Percentiles rank a stretch among this genome's conserved stretches.
phyloP scores from a whole-genome alignment of 2,888 invertebrate species.

The Brachycybe producta region DNA sequence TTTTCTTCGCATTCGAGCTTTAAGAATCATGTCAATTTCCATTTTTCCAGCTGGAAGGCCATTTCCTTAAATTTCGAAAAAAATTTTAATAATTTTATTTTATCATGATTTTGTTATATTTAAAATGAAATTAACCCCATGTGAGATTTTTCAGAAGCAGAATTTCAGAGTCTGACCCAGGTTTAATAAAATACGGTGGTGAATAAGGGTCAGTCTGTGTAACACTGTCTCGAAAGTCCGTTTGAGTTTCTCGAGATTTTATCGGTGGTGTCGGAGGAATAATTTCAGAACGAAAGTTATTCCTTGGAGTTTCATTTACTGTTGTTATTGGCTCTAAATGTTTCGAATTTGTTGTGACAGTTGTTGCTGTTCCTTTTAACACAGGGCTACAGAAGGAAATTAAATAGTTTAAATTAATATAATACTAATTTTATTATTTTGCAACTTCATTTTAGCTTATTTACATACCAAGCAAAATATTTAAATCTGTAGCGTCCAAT shows the following conservation, averaged over 20 bases:
- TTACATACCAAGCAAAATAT: constrained; percentile 14
- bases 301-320: not conserved
- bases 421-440: not conserved
- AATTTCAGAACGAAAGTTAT: constrained; percentile 3
- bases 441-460: not conserved
- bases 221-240: constrained; percentile 57
- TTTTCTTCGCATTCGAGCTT: constrained; percentile 50
- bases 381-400: too few species aligned
- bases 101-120: not conserved
- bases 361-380: too few species aligned
- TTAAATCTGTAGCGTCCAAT: constrained; percentile 10
- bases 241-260: constrained; percentile 47
- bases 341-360: too few species aligned
- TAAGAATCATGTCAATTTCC: constrained; percentile 51
- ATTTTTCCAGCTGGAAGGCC: constrained; percentile 50
- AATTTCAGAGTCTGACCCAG: constrained; percentile 46
- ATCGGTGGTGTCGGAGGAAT: constrained; percentile 18
- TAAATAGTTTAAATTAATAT: too few species aligned
- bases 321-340: too few species aligned
- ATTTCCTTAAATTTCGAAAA: constrained; percentile 31
- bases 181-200: constrained; percentile 44
- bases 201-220: constrained; percentile 67
- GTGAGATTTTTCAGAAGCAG: constrained; percentile 48
- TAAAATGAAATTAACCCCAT: constrained; percentile 41
- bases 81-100: not conserved